Evolutionary conservation across 92 coral and sea anemone genomes (phyloP), one percentile per base, ranked within the genome.

Genomic region (Palythoa grandiflora): DNA sequence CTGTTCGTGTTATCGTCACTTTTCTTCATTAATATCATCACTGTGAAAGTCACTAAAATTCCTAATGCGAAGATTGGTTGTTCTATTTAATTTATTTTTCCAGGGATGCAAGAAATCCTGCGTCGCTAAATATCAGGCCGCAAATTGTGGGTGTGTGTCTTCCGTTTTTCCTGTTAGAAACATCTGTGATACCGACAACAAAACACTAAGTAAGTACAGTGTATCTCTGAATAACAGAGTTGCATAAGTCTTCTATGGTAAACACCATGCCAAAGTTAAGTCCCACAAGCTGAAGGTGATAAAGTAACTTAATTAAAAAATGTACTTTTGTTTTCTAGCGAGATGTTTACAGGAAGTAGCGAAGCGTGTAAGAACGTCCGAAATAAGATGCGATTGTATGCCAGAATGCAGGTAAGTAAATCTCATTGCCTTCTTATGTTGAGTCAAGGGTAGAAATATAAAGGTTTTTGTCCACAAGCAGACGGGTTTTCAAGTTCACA

Each of bases 91-190:
- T 75, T 3, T 47, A 7, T 21, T 19, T 4, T 5, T 9, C 19
- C 36, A 75, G 84, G 73, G 7, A 37, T 80, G 84, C 84, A 80
- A n/a, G 38, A 60, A 13, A 20, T 60, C 84, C 5, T 80, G 84
- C 84, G 39, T 80, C 17, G 84, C 84, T 48, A 80, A 38, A 16
- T 17, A 61, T 5, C 84, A 80, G 55, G 14, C 28, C 10, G n/a
- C 15, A 44, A 39, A 15, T 35, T 80, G 84, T 63, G 84, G 84
- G 9, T 80, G 84, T 44, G 73, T 48, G 17, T 60, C 84, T 63
- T 20, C 84, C 13, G 8, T 21, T 2, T 80, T 80, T 60, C 84
- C 84, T 60, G 39, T 17, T 12, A n/a, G 38, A 28, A 21, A n/a
- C 3, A 65, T 80, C 19, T 80, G 84, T n/a, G 84, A 80, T 63